These are phyloP conservation scores for Hippocampus mohnikei DNA, from an alignment of 2,113 vertebrate genomes.

Conservation along the genomic window DNA sequence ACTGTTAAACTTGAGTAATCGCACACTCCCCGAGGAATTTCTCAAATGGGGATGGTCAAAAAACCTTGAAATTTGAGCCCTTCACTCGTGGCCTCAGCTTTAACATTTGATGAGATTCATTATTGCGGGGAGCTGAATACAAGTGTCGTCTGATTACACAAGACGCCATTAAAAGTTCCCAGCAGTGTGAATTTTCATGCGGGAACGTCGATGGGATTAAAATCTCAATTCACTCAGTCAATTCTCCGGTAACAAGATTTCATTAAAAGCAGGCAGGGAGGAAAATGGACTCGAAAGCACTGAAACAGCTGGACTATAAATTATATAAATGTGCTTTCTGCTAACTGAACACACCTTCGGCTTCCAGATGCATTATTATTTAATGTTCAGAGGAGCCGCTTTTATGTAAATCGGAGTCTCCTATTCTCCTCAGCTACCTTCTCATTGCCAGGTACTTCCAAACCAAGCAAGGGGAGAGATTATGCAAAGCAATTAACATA, in stretches of 20 bases:
- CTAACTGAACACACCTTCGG: conserved; percentile 97
- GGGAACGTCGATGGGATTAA: conserved; percentile 94
- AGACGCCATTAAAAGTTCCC: conserved; percentile 90
- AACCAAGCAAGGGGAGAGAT: conserved; percentile 90
- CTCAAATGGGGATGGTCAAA: conserved; percentile 95
- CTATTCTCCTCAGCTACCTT: conserved; percentile 84
- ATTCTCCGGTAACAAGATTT: conserved; percentile 99
- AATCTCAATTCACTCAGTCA: conserved; percentile 99
- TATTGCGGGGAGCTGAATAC: conserved; percentile 90
- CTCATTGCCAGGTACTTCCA: conserved; percentile 95
- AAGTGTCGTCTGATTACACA: conserved; percentile 94
- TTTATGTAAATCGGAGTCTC: conserved; percentile 97
- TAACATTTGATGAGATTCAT: conserved; percentile 96
- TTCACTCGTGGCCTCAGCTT: conserved; percentile 79
- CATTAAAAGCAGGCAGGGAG: conserved; percentile 95
- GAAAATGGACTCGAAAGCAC: conserved; percentile 92
- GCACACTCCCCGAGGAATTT: conserved; percentile 91
- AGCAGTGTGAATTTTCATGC: conserved; percentile 86
- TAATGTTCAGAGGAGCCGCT: conserved; percentile 94
- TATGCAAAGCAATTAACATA: conserved; percentile 99
- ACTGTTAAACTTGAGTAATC: conserved; percentile 99
- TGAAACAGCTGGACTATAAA: conserved; percentile 99
- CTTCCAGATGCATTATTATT: conserved; percentile 97
- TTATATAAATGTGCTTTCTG: conserved; percentile 98
- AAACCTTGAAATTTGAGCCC: conserved; percentile 96